These are phyloP conservation scores for Oreochromis mossambicus DNA, from an alignment of 2,797 vertebrate species.

Conservation along the genomic window DNA sequence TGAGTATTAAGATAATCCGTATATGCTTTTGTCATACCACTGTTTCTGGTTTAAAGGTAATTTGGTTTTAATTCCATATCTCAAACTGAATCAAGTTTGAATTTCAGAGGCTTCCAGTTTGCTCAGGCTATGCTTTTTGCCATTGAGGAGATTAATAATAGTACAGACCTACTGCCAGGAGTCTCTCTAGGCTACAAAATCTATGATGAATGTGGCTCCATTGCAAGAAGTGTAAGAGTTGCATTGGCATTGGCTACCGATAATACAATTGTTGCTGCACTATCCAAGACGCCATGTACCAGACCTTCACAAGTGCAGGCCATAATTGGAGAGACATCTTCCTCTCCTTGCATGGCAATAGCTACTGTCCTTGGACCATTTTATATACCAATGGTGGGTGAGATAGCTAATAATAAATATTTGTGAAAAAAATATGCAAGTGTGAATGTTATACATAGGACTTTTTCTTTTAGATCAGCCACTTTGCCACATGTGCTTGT, in stretches of 20 bases:
- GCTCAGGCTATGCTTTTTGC: slow-evolving; percentile 67
- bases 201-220: slow-evolving; percentile 65
- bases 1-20: rapidly evolving
- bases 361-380: slow-evolving; percentile 64
- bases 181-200: slow-evolving; percentile 67
- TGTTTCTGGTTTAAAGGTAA: rapidly evolving
- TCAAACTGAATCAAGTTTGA: slow-evolving; percentile 32
- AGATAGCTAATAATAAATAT: too few species aligned
- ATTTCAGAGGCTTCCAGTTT: slow-evolving; percentile 66
- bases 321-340: slow-evolving; percentile 66
- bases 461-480: slow-evolving; percentile 56
- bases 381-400: slow-evolving; percentile 61
- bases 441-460: neutral
- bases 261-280: too few species aligned
- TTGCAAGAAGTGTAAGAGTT: slow-evolving; percentile 51
- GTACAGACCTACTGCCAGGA: slow-evolving; percentile 64
- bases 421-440: too few species aligned
- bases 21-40: rapidly evolving
- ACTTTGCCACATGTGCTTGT: slow-evolving; percentile 72
- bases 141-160: slow-evolving; percentile 74
- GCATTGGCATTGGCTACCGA: too few species aligned
- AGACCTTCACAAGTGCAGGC: slow-evolving; percentile 56
- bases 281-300: too few species aligned
- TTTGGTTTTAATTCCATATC: neutral
- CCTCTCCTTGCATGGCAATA: slow-evolving; percentile 63